Conservation (phyloP, 2,888 invertebrate species). For the Rhingia campestris region DNA sequence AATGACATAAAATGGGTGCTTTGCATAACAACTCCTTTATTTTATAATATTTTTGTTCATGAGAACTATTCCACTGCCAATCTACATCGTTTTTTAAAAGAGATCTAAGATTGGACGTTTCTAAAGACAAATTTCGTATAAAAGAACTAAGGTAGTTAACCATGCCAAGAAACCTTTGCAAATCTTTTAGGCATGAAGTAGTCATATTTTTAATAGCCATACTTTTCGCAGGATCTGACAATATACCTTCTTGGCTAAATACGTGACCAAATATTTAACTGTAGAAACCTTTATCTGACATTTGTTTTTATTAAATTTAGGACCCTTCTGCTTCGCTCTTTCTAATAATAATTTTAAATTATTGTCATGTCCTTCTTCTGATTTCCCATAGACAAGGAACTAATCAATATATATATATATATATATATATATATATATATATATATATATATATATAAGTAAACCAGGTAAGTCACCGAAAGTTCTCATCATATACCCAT, state of each 20-base stretch:
- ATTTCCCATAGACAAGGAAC: too few relatives aligned
- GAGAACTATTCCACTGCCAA: slow-evolving; percentile 3
- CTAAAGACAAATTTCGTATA: slow-evolving; percentile 8
- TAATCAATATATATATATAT: slow-evolving; percentile 6
- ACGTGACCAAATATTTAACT: slow-evolving; percentile 7
- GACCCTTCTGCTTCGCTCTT: background rate
- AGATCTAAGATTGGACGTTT: background rate
- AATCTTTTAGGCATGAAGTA: slow-evolving; percentile 5
- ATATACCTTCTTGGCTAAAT: background rate
- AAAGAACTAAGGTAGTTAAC: slow-evolving; percentile 12
- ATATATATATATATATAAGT: slow-evolving; percentile 17
- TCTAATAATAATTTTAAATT: too few relatives aligned
- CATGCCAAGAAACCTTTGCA: slow-evolving; percentile 4
- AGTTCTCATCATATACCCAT: slow-evolving; percentile 31
- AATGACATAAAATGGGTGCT: slow-evolving; percentile 5
- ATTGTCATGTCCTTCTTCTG: too few relatives aligned
- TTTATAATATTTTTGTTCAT: slow-evolving; percentile 6
- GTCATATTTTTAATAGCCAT: background rate
- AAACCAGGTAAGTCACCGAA: slow-evolving; percentile 8
- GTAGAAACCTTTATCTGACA: slow-evolving; percentile 14
- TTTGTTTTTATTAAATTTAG: slow-evolving; percentile 14
- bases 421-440: slow-evolving; percentile 10
- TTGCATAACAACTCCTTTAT: slow-evolving; percentile 7
- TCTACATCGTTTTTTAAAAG: slow-evolving; percentile 6
- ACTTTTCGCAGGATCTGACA: background rate